These are phyloP conservation scores for Synanthedon andrenaeformis DNA, from an alignment of 2,888 invertebrate species.

Conservation along the genomic window DNA sequence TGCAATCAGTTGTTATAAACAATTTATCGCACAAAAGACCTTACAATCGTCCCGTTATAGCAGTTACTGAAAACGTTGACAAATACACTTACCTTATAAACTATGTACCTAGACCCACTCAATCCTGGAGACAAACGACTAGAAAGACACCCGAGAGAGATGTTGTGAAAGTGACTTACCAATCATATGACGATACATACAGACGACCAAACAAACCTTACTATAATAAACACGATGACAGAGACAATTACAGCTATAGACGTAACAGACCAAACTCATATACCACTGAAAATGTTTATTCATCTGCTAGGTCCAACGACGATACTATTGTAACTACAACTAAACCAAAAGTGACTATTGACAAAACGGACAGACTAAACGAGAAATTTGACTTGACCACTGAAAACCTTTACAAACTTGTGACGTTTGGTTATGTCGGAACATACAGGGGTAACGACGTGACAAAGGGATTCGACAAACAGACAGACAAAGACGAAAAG, in stretches of 20 bases:
- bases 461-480: constrained; percentile 11
- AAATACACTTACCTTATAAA: constrained; percentile 65
- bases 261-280: constrained; percentile 31
- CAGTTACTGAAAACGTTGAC: constrained; percentile 61
- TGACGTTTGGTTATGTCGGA: constrained; percentile 63
- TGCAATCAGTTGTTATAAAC: constrained; percentile 53
- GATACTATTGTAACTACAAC: constrained; percentile 14
- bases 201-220: constrained; percentile 20
- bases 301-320: constrained; percentile 55
- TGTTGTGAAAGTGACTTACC: constrained; percentile 61
- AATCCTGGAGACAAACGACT: constrained; percentile 55
- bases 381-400: constrained; percentile 31
- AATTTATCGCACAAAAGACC: constrained; percentile 52
- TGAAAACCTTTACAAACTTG: constrained; percentile 52
- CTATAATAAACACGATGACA: constrained; percentile 33
- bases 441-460: constrained; percentile 43
- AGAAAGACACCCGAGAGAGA: constrained; percentile 44
- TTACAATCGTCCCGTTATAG: constrained; percentile 47
- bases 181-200: constrained; percentile 60
- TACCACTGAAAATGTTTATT: constrained; percentile 28
- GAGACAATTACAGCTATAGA: constrained; percentile 28
- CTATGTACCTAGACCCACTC: constrained; percentile 63
- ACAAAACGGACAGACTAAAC: constrained; percentile 15
- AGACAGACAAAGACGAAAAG: constrained; percentile 13
- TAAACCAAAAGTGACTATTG: constrained; percentile 16